Evolutionary conservation across 1,140 invertebrate genomes (phyloP).

Genomic region (Ceratina australensis): DNA sequence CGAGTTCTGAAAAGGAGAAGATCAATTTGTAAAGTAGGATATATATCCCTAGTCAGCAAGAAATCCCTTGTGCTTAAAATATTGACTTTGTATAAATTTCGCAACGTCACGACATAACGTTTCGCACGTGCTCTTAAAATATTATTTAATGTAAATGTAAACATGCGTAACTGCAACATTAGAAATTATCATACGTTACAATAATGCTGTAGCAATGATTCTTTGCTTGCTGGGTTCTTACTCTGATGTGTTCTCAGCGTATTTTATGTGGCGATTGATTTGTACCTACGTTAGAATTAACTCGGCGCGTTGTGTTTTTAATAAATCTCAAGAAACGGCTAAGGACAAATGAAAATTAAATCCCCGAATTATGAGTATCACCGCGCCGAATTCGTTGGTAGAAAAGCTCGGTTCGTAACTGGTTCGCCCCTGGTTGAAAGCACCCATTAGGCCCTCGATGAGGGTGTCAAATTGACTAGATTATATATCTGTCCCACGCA

Average conservation of each 20-base stretch:
- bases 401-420: slow-evolving; percentile 50
- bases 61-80: too few species aligned
- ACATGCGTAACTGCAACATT: too few species aligned
- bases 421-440: slow-evolving; percentile 51
- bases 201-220: too few species aligned
- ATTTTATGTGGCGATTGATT: neutral
- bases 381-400: neutral
- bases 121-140: too few species aligned
- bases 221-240: too few species aligned
- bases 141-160: too few species aligned
- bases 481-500: slow-evolving; percentile 70
- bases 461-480: slow-evolving; percentile 71
- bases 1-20: slow-evolving; percentile 57
- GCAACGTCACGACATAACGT: too few species aligned
- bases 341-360: slow-evolving; percentile 22
- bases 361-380: neutral
- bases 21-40: slow-evolving; percentile 29
- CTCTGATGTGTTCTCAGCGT: neutral
- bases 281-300: neutral
- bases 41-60: too few species aligned
- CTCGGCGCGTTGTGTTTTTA: neutral
- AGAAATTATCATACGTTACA: too few species aligned
- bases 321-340: neutral
- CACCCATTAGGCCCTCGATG: slow-evolving; percentile 62
- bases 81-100: too few species aligned